Evolutionary conservation across 2,888 invertebrate species (phyloP).

Genomic region (Caenorhabditis angaria): DNA sequence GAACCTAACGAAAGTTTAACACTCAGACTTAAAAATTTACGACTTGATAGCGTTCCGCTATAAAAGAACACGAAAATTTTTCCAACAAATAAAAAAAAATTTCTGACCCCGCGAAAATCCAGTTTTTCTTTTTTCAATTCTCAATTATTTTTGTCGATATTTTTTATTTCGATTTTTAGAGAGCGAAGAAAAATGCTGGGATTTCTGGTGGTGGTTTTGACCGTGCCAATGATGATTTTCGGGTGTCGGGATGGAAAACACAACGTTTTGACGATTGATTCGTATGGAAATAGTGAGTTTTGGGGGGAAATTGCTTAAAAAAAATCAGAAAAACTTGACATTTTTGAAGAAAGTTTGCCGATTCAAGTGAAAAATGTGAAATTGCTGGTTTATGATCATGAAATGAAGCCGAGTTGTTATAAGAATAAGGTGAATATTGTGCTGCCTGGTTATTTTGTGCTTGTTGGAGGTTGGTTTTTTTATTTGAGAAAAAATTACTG

Average conservation of each 20-base stretch:
- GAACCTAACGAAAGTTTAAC: too few relatives aligned
- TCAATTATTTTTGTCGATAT: too few relatives aligned
- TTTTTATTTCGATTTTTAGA: background rate
- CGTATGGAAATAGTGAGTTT: conserved; percentile 47
- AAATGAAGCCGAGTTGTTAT: conserved; percentile 51
- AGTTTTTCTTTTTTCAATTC: too few relatives aligned
- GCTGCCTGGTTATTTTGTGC: conserved; percentile 51
- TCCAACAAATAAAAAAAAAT: too few relatives aligned
- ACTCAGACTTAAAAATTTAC: too few relatives aligned
- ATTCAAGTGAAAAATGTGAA: conserved; percentile 42
- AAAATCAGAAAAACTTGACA: background rate
- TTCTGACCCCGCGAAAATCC: too few relatives aligned
- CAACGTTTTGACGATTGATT: conserved; percentile 49
- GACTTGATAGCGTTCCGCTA: too few relatives aligned
- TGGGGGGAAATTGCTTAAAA: background rate
- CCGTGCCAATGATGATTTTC: background rate
- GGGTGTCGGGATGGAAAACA: conserved; percentile 48
- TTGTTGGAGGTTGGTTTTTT: conserved; percentile 27
- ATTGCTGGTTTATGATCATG: conserved; percentile 47
- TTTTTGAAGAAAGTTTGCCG: conserved; percentile 13
- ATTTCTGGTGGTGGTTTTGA: background rate
- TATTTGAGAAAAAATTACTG: background rate
- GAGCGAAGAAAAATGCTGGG: background rate
- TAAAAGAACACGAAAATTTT: too few relatives aligned
- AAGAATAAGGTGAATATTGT: conserved; percentile 49